Base-by-base conservation (phyloP, 2,888 invertebrate species). In the Amiota communis region DNA sequence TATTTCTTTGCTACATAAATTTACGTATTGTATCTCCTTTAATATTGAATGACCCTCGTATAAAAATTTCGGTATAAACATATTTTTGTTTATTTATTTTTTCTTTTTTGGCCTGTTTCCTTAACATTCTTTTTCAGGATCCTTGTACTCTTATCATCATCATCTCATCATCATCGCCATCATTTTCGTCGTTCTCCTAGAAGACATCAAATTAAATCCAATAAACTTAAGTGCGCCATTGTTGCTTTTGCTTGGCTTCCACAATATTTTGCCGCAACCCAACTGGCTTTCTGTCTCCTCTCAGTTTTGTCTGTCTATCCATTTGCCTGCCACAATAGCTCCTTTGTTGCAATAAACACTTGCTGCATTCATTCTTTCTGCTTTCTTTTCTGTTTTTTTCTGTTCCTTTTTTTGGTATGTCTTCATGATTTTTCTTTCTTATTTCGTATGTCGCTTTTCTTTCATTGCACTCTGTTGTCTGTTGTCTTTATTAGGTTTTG, bases 151-250 rank as follows among this genome's bases (percentile, higher is more conserved):
- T 1, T 23, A 23, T n/a, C n/a, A n/a, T n/a, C n/a, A 23, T 23
- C 3, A 2, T 23, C 1, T 23, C 36, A 36, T 36, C 3, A 36
- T 36, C 36, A 36, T 36, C 36, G 6, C 36, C 36, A 36, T 6
- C 36, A 36, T 36, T 6, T 6, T 36, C 36, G 3, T 23, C 36
- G 36, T 36, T 36, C 36, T 36, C 36, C 36, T 36, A 36, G 74
- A 67, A 78, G 75, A 77, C 75, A 80, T 75, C 81, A 74, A 82
- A 78, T 75, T 75, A 82, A 82, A 84, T 83, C 82, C 84, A 83
- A 83, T 83, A 85, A 85, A 82, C 78, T 81, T 82, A 78, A 83
- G 84, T 82, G 84, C 76, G 75, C 73, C 65, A 65, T 71, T 71
- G 65, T 51, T 72, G 74, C 63, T 48, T n/a, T 36, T 2, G 53